Percentiles rank a stretch among this genome's conserved stretches.
Evolutionary conservation across 2,113 vertebrate species (phyloP).

Genomic region (Lipotes vexillifer): DNA sequence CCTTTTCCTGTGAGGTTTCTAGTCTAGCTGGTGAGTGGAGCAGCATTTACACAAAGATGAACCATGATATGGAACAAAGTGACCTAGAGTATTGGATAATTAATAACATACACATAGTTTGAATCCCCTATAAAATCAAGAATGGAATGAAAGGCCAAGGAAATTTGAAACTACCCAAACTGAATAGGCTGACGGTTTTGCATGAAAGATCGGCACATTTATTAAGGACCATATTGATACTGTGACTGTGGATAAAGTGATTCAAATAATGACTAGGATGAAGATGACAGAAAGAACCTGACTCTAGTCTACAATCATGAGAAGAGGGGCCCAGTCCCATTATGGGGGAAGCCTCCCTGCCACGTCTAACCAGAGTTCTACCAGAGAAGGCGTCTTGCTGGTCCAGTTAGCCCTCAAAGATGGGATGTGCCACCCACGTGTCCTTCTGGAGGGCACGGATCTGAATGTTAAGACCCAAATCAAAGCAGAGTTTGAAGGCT

Average conservation of each 20-base stretch:
- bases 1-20: neutral
- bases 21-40: too few relatives aligned
- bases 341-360: neutral
- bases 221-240: accelerated
- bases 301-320: neutral
- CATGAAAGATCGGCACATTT: too few relatives aligned
- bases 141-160: neutral
- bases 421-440: accelerated
- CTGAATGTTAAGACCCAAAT: neutral
- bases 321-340: accelerated
- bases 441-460: neutral
- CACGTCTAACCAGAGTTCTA: neutral
- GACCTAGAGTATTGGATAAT: neutral
- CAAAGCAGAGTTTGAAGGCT: neutral
- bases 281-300: neutral
- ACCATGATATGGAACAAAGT: too few relatives aligned
- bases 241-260: accelerated
- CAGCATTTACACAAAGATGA: neutral
- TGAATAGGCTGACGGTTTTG: neutral
- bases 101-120: neutral
- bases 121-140: neutral
- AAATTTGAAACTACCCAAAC: neutral
- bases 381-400: too few relatives aligned
- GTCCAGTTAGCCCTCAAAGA: neutral
- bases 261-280: neutral